These are phyloP conservation scores for Uropetala carovei DNA, from an alignment of 2,888 invertebrate species.

Conservation along the genomic window DNA sequence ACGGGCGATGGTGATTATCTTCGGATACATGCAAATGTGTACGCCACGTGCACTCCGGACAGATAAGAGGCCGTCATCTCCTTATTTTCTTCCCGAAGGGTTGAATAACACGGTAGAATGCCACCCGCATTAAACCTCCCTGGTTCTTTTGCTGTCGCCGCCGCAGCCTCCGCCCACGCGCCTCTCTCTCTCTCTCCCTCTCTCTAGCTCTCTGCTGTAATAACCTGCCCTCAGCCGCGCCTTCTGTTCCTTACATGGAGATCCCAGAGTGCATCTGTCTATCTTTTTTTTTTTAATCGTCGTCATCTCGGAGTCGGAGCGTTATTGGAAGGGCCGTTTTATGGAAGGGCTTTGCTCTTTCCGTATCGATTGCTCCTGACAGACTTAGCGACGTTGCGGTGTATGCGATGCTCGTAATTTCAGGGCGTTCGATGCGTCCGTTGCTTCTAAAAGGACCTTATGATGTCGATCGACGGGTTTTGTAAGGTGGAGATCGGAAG, in stretches of 20 bases:
- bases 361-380: too few species aligned
- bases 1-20: not conserved
- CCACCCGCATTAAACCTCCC: not conserved
- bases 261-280: not conserved
- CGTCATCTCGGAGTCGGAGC: not conserved
- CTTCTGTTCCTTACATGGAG: not conserved
- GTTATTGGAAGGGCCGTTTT: not conserved
- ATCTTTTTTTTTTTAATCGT: not conserved
- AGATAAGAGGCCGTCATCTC: not conserved
- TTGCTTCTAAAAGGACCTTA: too few species aligned
- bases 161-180: not conserved
- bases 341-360: too few species aligned
- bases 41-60: constrained; percentile 10
- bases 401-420: too few species aligned
- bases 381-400: too few species aligned
- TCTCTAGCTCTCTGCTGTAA: not conserved
- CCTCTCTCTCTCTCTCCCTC: not conserved
- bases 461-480: too few species aligned
- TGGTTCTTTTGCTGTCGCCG: not conserved
- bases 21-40: not conserved
- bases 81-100: not conserved
- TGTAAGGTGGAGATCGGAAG: too few species aligned
- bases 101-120: not conserved
- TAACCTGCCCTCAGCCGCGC: not conserved
- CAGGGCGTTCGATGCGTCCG: too few species aligned